Conservation (phyloP, 1,140 invertebrate genomes). For the Choristoneura fumiferana region DNA sequence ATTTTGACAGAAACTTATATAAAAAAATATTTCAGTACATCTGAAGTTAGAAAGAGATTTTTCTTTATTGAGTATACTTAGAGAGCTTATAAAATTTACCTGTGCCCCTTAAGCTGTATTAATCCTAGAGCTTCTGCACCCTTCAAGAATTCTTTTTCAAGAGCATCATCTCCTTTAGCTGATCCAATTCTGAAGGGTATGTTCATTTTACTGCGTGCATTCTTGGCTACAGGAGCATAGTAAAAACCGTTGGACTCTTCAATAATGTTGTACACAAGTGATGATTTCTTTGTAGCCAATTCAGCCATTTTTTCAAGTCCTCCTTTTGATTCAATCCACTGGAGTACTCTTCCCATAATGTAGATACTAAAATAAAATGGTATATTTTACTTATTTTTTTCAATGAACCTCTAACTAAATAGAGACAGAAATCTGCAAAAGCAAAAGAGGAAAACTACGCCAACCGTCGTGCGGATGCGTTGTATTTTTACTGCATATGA, state of each 20-base stretch:
- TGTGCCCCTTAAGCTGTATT: conserved; percentile 96
- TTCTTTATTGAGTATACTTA: too few species aligned
- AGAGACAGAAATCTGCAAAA: too few species aligned
- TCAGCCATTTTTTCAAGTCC: conserved; percentile 91
- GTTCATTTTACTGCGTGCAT: conserved; percentile 91
- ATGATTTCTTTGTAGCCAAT: conserved; percentile 85
- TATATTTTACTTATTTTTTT: too few species aligned
- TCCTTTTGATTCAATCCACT: conserved; percentile 94
- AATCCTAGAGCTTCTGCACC: conserved; percentile 88
- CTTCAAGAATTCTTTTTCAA: conserved; percentile 93
- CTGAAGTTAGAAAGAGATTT: too few species aligned
- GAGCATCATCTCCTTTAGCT: conserved; percentile 83
- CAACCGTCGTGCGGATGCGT: too few species aligned
- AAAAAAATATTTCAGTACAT: too few species aligned
- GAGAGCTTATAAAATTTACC: conserved; percentile 81
- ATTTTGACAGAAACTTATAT: too few species aligned
- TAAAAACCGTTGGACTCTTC: conserved; percentile 95
- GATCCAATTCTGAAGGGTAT: conserved; percentile 92
- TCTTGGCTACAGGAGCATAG: conserved; percentile 83
- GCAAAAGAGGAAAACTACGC: too few species aligned
- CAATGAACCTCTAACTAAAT: too few species aligned
- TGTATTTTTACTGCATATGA: too few species aligned
- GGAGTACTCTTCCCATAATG: conserved; percentile 91
- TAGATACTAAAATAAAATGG: conserved; percentile 88
- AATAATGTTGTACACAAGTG: conserved; percentile 90